Base-by-base conservation (phyloP, 2,888 invertebrate genomes). In the Galeopsomyia nigrocyanea region DNA sequence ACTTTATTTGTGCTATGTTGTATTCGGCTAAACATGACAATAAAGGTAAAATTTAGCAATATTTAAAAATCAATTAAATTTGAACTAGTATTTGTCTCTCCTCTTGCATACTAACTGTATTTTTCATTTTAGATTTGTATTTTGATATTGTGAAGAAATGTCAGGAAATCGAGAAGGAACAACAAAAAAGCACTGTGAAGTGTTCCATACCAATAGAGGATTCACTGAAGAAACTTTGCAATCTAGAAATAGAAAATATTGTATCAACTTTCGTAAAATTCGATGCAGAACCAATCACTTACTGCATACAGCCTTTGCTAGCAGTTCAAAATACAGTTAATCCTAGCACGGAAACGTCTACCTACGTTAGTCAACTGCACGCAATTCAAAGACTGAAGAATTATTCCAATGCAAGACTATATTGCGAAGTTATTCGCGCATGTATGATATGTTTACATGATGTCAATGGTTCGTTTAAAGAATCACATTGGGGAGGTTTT, bases 401-500 rank as follows among this genome's bases (percentile, higher is more conserved):
- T 67, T 93, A 94, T 79, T 89, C 92, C n/a, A 90, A 93, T 78
- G 90, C 95, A 0, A 90, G 95, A 77, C 86, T 98, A 0, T 97
- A 94, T 82, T 94, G 94, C 83, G 97, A 98, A 88, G 89, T 98
- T 46, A 93, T 97, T 79, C 89, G 97, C 76, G 95, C 96, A 0
- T 95, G 96, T 81, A 91, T 97, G 73, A 92, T 97, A 81, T 95
- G 95, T n/a, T 87, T 98, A 5, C 93, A 95, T 81, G 95, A 96
- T 86, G 94, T 94, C 0, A 92, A 93, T 65, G 94, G 93, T 78
- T 94, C 93, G 57, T 91, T 93, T 10, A 94, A 94, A 79, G 96
- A 97, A 81, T 93, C 96, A 5, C 91, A 96, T 80, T 97, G 97
- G 96, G 95, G 96, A 16, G 96, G 97, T 13, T 97, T 97, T 83